Evolutionary conservation across 1,140 invertebrate genomes (phyloP), one percentile per base, ranked within the genome.

Genomic region (Schlechtendalia chinensis): DNA sequence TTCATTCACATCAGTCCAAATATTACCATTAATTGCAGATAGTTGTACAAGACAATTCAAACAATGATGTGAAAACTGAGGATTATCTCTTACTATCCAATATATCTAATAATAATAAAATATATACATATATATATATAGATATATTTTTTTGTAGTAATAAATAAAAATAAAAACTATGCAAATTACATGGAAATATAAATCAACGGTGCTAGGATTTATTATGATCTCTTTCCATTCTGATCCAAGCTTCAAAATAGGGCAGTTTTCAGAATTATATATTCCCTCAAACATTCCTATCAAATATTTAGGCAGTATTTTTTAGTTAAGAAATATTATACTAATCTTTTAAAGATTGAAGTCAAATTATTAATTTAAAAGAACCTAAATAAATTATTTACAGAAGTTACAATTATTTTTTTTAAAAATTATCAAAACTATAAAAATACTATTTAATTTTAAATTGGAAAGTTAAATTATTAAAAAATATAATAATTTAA

Each of bases 11-110:
- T 87, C 87, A 19, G 86, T 85, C 56, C 94, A 86, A 12, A 94
- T 87, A 14, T 86, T 84, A 5, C 93, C 93, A 87, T 91, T 92
- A n/a, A 96, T 85, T 83, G 91, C 90, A 0, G 91, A 90, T 53
- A 96, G 87, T 84, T 96, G 94, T 16, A 93, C 90, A 29, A 96
- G 87, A 86, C 94, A 95, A 80, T 89, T 92, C 24, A 95, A 85
- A 14, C 92, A 91, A 83, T 92, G 91, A 86, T 93, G 91, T 54
- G 91, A 89, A 82, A 96, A 86, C 59, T 92, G 90, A 16, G 91
- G 90, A 84, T 92, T 90, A 45, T 89, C 88, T 58, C 94, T 87
- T 14, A 95, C 90, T 88, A 94, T 93, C 89, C 91, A 91, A 85
- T 95, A 93, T 72, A 95, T 87, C 86, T 93, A 82, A 45, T 85